Base-by-base conservation (phyloP, 1,140 invertebrate species). In the Rhyacophila brunnea region DNA sequence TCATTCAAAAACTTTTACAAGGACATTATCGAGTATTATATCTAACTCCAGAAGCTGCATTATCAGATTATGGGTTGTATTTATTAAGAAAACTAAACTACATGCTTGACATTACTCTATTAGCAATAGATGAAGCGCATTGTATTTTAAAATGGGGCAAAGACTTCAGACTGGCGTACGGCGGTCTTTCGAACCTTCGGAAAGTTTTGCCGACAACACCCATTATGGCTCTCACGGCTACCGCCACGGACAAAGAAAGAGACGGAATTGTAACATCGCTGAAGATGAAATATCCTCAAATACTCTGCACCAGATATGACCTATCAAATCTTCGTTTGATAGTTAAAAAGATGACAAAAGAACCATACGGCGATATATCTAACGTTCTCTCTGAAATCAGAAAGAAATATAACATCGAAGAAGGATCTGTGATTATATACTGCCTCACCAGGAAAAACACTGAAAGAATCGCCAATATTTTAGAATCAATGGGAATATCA, bases 91-190 rank as follows among this genome's bases (percentile, higher is more conserved):
- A 40, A n/a, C 15, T 13, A 6, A n/a, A n/a, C 11, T 40, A 40
- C 11, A 40, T 13, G 38, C 4, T 80, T 58, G 69, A 78, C 34
- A 70, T 90, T 17, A 77, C 79, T 7, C 74, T 88, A 54, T 78
- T 93, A 63, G 86, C 91, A 40, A 80, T 93, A 48, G 91, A 94
- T 74, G 78, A 79, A 62, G 77, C 75, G 1, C 76, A 79, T 75
- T 93, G 91, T 79, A 84, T 93, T 7, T 90, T 88, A 58, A 85
- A 90, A 68, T 93, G 90, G 90, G 91, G 91, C 13, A 87, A 92
- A 74, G 91, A 94, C 75, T 93, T 93, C 72, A 75, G 91, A 36
- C 71, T 74, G 6, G 78, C 79, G 58, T 90, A 87, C 68, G 74
- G 85, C 68, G 74, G 81, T 68, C 73, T 89, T 19, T 74, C 73